These are phyloP conservation scores for Trichogramma evanescens DNA, from an alignment of 2,888 invertebrate species.

Conservation along the genomic window DNA sequence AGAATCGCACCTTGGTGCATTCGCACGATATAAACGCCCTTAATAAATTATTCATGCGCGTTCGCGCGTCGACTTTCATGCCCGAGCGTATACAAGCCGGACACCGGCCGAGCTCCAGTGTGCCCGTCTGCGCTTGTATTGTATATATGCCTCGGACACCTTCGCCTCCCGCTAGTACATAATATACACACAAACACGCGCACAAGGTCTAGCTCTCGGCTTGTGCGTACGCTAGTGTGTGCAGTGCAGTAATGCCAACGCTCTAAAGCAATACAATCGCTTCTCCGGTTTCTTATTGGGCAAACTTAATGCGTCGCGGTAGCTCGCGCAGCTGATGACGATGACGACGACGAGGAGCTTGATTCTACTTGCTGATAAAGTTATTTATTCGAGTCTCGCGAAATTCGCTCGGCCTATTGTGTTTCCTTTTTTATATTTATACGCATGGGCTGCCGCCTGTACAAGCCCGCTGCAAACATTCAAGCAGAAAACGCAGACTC, in stretches of 20 bases:
- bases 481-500: too few relatives aligned
- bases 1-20: constrained; percentile 23
- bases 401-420: too few relatives aligned
- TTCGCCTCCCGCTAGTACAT: not conserved
- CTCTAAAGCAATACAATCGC: too few relatives aligned
- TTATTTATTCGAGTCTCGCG: too few relatives aligned
- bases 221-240: not conserved
- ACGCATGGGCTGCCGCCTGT: too few relatives aligned
- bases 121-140: not conserved
- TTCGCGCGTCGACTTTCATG: constrained; percentile 17
- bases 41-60: constrained; percentile 31
- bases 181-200: not conserved
- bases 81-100: constrained; percentile 6
- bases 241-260: not conserved
- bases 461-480: too few relatives aligned
- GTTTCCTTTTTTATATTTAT: too few relatives aligned
- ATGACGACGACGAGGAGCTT: too few relatives aligned
- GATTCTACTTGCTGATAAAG: too few relatives aligned
- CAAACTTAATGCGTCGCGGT: too few relatives aligned
- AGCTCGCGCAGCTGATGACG: too few relatives aligned
- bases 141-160: constrained; percentile 10
- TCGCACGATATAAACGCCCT: constrained; percentile 25
- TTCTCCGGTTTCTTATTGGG: too few relatives aligned
- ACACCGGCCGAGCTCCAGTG: constrained; percentile 12
- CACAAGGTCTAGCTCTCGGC: not conserved